phyloP scores from a whole-genome alignment of 2,888 invertebrate species.

The Bimastos eiseni region DNA sequence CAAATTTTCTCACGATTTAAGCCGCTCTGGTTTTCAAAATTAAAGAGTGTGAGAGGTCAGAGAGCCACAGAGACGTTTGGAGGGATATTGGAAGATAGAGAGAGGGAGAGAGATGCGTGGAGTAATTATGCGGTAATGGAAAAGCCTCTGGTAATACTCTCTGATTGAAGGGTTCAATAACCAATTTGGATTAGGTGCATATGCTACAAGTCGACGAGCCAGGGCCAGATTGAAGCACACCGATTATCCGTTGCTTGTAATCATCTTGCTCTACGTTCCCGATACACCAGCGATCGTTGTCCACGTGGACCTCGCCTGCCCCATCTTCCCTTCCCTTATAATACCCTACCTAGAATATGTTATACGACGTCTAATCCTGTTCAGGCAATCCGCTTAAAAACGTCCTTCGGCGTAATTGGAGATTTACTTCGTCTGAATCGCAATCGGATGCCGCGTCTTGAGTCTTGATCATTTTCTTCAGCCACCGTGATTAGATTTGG shows the following conservation, averaged over 20 bases:
- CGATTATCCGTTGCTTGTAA: neutral
- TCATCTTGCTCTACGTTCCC: neutral
- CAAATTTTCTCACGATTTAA: neutral
- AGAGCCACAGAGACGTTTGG: neutral
- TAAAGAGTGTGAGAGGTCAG: neutral
- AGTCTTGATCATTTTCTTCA: neutral
- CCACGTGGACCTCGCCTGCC: neutral
- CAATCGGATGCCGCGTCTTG: neutral
- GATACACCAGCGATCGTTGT: neutral
- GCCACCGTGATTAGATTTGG: neutral
- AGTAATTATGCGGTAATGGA: neutral
- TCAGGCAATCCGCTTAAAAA: conserved; percentile 13
- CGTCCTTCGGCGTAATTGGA: neutral
- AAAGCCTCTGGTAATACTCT: neutral
- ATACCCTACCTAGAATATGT: neutral
- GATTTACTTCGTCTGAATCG: neutral
- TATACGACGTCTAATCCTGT: neutral
- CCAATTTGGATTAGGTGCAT: neutral
- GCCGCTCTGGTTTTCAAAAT: neutral
- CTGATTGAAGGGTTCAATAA: neutral
- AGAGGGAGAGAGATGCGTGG: neutral
- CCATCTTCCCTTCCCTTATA: neutral
- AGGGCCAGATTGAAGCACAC: neutral
- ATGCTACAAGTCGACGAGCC: neutral
- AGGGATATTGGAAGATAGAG: neutral